Conservation (phyloP, 2,888 invertebrate genomes). For the Polymixis lichenea region DNA sequence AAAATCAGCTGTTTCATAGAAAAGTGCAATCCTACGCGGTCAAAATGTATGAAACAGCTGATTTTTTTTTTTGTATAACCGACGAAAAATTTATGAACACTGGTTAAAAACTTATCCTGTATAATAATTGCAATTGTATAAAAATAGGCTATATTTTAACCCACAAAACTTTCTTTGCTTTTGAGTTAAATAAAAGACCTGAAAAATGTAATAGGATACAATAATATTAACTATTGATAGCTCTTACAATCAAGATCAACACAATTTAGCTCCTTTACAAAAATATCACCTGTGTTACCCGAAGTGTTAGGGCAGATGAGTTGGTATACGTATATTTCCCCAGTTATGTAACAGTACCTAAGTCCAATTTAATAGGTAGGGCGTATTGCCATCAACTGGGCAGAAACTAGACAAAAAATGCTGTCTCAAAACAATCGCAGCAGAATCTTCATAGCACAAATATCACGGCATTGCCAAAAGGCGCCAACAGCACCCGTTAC, state of each 20-base stretch:
- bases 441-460: conserved; percentile 29
- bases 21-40: too few species aligned
- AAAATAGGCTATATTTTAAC: too few species aligned
- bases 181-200: neutral
- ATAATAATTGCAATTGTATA: too few species aligned
- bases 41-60: too few species aligned
- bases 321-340: neutral
- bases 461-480: conserved; percentile 45
- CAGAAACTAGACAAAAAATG: neutral
- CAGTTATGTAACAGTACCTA: neutral
- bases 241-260: neutral
- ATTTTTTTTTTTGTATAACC: too few species aligned
- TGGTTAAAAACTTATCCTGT: too few species aligned
- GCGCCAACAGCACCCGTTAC: conserved; percentile 59
- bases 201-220: neutral
- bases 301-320: neutral
- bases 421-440: neutral
- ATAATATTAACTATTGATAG: neutral
- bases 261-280: neutral
- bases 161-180: neutral
- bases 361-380: neutral
- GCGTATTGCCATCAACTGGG: neutral
- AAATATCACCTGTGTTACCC: neutral
- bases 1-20: too few species aligned
- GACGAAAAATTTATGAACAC: too few species aligned